Conservation (phyloP, 2,797 vertebrate genomes). For the Falco naumanni region DNA sequence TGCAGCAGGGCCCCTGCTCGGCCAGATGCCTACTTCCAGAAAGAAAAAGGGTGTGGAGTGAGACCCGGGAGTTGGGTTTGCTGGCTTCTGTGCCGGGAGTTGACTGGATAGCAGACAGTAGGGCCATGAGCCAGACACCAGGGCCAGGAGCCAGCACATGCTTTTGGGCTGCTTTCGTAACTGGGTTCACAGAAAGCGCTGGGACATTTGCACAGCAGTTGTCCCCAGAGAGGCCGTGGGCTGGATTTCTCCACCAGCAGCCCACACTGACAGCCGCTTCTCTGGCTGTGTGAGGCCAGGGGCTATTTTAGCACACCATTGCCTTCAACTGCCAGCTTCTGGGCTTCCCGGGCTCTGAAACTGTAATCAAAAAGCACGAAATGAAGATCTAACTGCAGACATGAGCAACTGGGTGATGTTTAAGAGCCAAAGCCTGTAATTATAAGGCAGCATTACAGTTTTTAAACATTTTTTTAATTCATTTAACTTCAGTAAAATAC, state of each 20-base stretch:
- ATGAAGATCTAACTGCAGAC: not conserved
- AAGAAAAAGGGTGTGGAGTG: not conserved
- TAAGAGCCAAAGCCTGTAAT: not conserved
- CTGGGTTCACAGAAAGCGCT: not conserved
- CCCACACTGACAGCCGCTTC: fast-evolving
- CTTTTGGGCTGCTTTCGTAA: not conserved
- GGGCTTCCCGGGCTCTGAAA: not conserved
- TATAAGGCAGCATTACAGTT: not conserved
- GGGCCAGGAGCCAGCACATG: not conserved
- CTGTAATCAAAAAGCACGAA: not conserved
- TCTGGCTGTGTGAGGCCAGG: not conserved
- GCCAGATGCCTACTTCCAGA: not conserved
- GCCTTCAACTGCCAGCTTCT: not conserved
- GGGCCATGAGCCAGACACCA: not conserved
- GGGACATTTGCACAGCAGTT: fast-evolving
- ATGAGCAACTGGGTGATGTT: not conserved
- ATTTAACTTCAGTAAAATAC: not conserved
- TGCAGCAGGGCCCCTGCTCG: fast-evolving
- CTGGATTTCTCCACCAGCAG: not conserved
- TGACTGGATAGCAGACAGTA: not conserved
- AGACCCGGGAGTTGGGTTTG: not conserved
- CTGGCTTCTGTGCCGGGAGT: fast-evolving
- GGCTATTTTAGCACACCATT: not conserved
- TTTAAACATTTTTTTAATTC: not conserved
- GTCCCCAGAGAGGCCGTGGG: fast-evolving